phyloP scores from a whole-genome alignment of 2,113 vertebrate species.

The Chaetodon trifascialis region DNA sequence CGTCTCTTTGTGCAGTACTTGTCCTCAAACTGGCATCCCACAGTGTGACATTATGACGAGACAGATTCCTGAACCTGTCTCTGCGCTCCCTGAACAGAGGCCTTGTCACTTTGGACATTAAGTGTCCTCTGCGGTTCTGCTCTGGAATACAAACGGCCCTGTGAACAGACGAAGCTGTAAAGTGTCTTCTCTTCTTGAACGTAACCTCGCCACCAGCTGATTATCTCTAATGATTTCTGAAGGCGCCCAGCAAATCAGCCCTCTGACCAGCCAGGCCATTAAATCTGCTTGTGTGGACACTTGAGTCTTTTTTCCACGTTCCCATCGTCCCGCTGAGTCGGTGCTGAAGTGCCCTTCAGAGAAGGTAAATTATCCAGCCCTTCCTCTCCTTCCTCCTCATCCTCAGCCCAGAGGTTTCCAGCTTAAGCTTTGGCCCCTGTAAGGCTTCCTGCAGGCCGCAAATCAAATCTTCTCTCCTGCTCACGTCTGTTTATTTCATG shows the following conservation, averaged over 20 bases:
- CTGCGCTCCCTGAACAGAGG: slow-evolving; percentile 7
- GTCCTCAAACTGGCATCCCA: background rate
- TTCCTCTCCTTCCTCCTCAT: background rate
- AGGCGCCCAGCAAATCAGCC: background rate
- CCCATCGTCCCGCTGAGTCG: slow-evolving; percentile 32
- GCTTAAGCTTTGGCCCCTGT: background rate
- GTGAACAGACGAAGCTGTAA: background rate
- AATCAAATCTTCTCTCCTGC: too few relatives aligned
- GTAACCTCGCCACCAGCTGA: background rate
- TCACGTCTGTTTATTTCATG: too few relatives aligned
- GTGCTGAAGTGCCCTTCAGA: background rate
- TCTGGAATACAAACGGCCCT: background rate
- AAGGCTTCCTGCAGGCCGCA: too few relatives aligned
- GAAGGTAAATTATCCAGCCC: background rate
- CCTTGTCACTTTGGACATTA: background rate
- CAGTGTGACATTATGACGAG: slow-evolving; percentile 12
- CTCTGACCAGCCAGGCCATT: background rate
- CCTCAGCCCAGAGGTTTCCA: background rate
- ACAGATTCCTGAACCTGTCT: slow-evolving; percentile 42
- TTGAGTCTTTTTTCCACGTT: background rate
- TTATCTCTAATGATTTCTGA: slow-evolving; percentile 3
- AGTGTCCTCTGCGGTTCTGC: background rate
- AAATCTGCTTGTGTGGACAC: slow-evolving; percentile 7
- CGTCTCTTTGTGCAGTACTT: slow-evolving; percentile 20
- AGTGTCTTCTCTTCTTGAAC: background rate